phyloP scores from a whole-genome alignment of 2,888 invertebrate genomes.

The Melinaea marsaeus region DNA sequence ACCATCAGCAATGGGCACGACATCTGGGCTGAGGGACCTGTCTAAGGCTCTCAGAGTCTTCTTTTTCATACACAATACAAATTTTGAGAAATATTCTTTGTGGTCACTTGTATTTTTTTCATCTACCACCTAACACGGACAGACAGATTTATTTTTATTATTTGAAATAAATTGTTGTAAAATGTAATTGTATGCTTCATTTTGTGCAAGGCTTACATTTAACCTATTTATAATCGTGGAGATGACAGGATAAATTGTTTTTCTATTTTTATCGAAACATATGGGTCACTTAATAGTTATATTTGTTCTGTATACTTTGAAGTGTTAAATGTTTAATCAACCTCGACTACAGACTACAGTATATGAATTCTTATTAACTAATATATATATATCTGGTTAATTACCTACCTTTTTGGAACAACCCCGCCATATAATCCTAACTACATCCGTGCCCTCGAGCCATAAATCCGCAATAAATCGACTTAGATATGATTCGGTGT shows the following conservation, averaged over 20 bases:
- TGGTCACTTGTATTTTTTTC: conserved; percentile 67
- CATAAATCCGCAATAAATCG: conserved; percentile 68
- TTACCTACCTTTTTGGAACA: conserved; percentile 68
- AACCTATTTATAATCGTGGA: conserved; percentile 10
- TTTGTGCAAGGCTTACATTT: no score
- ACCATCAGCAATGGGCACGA: conserved; percentile 80
- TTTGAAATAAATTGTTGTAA: neutral
- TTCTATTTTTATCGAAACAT: neutral
- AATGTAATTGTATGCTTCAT: neutral
- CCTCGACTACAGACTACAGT: no score
- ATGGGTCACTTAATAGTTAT: neutral
- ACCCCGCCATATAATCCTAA: conserved; percentile 70
- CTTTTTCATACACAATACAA: conserved; percentile 72
- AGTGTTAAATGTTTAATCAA: no score
- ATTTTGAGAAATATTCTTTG: conserved; percentile 70
- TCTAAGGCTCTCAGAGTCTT: conserved; percentile 79
- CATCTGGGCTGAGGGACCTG: conserved; percentile 76
- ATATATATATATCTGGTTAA: neutral
- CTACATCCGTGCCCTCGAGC: conserved; percentile 67
- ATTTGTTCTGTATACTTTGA: neutral
- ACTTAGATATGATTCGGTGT: conserved; percentile 59
- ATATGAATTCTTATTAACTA: no score
- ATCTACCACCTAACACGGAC: conserved; percentile 53
- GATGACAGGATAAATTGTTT: conserved; percentile 8
- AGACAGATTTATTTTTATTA: neutral